Evolutionary conservation across 2,888 invertebrate genomes (phyloP).

Genomic region (Agriopis aurantiaria): DNA sequence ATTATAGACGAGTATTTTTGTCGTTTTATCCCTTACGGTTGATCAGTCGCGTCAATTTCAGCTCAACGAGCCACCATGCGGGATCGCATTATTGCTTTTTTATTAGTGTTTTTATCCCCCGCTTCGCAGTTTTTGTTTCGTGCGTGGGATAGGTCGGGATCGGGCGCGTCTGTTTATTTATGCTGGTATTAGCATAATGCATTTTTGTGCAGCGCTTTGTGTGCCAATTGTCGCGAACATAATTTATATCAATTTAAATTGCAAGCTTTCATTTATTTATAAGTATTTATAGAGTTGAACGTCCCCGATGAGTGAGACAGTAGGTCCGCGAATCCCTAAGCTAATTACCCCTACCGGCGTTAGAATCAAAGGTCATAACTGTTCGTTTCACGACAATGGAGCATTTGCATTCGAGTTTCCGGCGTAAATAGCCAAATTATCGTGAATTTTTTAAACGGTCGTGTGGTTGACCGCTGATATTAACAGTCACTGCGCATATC

Average conservation of each 20-base stretch:
- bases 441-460: conserved; percentile 70
- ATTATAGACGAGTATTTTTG: conserved; percentile 29
- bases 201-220: conserved; percentile 70
- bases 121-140: conserved; percentile 80
- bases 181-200: conserved; percentile 86
- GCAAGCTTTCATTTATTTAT: conserved; percentile 36
- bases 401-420: conserved; percentile 80
- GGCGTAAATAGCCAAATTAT: conserved; percentile 76
- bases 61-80: conserved; percentile 84
- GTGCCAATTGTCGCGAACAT: conserved; percentile 65
- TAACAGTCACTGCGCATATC: conserved; percentile 41
- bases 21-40: conserved; percentile 66
- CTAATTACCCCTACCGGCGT: conserved; percentile 53
- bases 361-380: conserved; percentile 73
- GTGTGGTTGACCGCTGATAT: conserved; percentile 71
- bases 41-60: conserved; percentile 82
- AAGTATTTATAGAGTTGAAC: conserved; percentile 57
- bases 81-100: conserved; percentile 86
- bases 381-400: conserved; percentile 73
- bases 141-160: conserved; percentile 83
- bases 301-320: conserved; percentile 45
- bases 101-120: conserved; percentile 82
- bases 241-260: conserved; percentile 57
- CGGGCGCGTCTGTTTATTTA: conserved; percentile 60
- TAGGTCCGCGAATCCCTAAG: conserved; percentile 68